phyloP scores from a whole-genome alignment of 2,888 invertebrate species.

The Synanthedon myopaeformis region DNA sequence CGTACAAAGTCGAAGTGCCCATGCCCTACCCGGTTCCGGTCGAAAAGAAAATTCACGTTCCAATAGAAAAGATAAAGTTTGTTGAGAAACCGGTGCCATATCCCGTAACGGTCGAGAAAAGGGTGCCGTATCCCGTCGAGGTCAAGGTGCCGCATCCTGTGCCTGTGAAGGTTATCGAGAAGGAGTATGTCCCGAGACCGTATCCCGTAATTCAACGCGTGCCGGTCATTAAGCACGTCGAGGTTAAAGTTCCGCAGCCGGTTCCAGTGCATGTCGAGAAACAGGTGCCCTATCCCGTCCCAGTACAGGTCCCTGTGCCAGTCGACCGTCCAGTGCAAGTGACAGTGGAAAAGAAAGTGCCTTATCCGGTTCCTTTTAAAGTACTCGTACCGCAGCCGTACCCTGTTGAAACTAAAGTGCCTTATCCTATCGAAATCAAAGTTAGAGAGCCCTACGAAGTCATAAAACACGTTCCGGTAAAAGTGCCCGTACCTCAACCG shows the following conservation, averaged over 20 bases:
- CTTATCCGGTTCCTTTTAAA: conserved; percentile 54
- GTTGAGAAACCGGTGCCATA: conserved; percentile 43
- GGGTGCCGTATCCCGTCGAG: conserved; percentile 54
- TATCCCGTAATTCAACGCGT: conserved; percentile 58
- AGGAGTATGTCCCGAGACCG: conserved; percentile 59
- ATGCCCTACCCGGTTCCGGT: conserved; percentile 63
- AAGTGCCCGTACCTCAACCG: conserved; percentile 55
- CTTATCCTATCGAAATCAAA: conserved; percentile 60
- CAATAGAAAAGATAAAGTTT: conserved; percentile 33
- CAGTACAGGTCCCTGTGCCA: conserved; percentile 36
- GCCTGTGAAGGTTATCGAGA: conserved; percentile 64
- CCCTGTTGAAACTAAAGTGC: conserved; percentile 69
- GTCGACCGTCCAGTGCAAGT: conserved; percentile 51
- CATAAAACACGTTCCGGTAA: conserved; percentile 49
- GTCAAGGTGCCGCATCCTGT: conserved; percentile 58
- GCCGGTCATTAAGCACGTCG: conserved; percentile 46
- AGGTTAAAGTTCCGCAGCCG: conserved; percentile 54
- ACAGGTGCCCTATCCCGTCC: conserved; percentile 51
- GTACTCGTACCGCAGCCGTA: conserved; percentile 57
- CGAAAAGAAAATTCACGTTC: conserved; percentile 51
- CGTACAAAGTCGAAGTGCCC: conserved; percentile 67
- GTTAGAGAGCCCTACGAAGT: conserved; percentile 52
- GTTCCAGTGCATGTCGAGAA: conserved; percentile 49
- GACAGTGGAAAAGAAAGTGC: conserved; percentile 50
- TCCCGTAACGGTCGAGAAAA: conserved; percentile 56